Base-by-base conservation (phyloP, 2,888 invertebrate genomes). In the Drosophila prolongata region DNA sequence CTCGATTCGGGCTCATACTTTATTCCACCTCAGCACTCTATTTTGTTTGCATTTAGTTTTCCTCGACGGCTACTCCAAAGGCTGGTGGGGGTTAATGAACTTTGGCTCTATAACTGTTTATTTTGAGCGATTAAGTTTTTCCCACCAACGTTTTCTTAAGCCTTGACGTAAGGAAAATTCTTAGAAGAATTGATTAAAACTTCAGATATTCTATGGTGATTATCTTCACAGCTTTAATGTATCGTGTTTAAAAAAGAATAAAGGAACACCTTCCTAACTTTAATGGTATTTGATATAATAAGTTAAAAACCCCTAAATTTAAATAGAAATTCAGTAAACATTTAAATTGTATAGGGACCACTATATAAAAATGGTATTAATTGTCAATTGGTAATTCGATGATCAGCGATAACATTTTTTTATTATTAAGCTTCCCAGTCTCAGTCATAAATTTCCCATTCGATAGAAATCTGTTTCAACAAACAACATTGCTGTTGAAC, bases 21-120 rank as follows among this genome's bases (percentile, higher is more conserved):
- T 57, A 72, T 72, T 42, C 65, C 68, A 38, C 43, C 69, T 52
- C 61, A 56, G 66, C 72, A 59, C 76, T 65, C 64, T 47, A 49
- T 38, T 53, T 34, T 44, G 43, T 71, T 59, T 52, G 50, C 50
- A 14, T 38, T 47, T 50, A 40, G 55, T 38, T 61, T 35, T 38
- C 24, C 42, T 53, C 8, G 42, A 27, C 27, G 61, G 34, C 62
- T n/a, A 14, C 47, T 60, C 40, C 24, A 61, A 61, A 14, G 46
- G 14, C 64, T 24, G 43, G 10, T 27, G 34, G 16, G 19, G 47
- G 65, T 54, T 47, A 40, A 54, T 40, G 67, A 66, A 66, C 65
- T 47, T 35, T 14, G 55, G n/a, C 40, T 46, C 16, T 35, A 19
- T 24, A 35, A 37, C 40, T 66, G 65, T 66, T 66, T 65, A 34